These are phyloP conservation scores for Megamerina dolium DNA, from an alignment of 2,888 invertebrate genomes.

Conservation along the genomic window DNA sequence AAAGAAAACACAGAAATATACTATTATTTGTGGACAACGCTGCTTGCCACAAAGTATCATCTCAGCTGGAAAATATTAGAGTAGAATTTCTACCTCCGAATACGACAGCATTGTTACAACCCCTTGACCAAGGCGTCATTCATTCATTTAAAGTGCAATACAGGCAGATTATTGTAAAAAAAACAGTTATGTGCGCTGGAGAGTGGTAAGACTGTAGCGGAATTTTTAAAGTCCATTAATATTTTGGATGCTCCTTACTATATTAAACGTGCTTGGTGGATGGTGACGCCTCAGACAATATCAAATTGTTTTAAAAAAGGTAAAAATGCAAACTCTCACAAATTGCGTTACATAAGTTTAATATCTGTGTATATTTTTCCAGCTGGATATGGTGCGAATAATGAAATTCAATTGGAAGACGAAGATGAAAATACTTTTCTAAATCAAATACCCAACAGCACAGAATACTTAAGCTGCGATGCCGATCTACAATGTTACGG, in stretches of 20 bases:
- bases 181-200: slow-evolving; percentile 19
- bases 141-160: slow-evolving; percentile 19
- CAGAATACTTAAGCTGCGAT: too few species aligned
- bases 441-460: too few species aligned
- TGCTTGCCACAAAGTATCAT: slow-evolving; percentile 17
- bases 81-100: slow-evolving; percentile 19
- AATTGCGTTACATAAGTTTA: too few species aligned
- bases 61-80: slow-evolving; percentile 17
- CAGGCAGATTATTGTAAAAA: slow-evolving; percentile 19
- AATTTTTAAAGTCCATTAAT: slow-evolving; percentile 19
- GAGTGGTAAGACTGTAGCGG: slow-evolving; percentile 11
- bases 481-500: too few species aligned
- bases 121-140: too few species aligned
- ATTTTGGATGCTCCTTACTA: slow-evolving; percentile 11
- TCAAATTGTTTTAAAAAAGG: slow-evolving; percentile 20
- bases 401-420: too few species aligned
- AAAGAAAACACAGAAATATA: slow-evolving; percentile 13
- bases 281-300: slow-evolving; percentile 15
- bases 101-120: slow-evolving; percentile 17
- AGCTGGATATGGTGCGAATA: too few species aligned
- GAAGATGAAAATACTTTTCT: too few species aligned
- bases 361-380: too few species aligned
- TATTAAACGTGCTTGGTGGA: slow-evolving; percentile 17
- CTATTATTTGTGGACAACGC: slow-evolving; percentile 18
- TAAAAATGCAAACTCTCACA: slow-evolving; percentile 5